Conservation (phyloP, 2,113 vertebrate genomes). For the Chinchilla lanigera region DNA sequence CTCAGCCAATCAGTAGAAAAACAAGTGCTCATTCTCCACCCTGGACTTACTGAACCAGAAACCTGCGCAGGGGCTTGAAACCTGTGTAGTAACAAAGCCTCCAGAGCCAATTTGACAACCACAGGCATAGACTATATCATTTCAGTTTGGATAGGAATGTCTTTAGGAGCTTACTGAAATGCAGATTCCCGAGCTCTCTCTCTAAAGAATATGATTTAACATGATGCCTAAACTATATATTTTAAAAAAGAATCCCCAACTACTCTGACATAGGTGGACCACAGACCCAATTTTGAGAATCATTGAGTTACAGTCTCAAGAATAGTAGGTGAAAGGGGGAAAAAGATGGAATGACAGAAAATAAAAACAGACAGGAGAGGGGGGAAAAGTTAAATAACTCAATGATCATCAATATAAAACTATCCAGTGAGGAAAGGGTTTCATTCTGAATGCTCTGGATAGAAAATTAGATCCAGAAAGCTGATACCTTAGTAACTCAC, state of each 20-base stretch:
- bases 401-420: slow-evolving; percentile 12
- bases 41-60: neutral
- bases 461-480: slow-evolving; percentile 73
- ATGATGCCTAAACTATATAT: neutral
- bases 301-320: neutral
- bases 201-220: neutral
- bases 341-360: neutral
- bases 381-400: neutral
- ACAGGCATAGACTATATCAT: neutral
- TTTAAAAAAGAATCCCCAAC: neutral
- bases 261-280: neutral
- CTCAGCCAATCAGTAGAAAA: neutral
- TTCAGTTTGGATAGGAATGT: neutral
- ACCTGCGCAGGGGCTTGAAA: neutral
- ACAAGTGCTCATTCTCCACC: neutral
- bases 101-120: neutral
- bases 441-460: slow-evolving; percentile 55
- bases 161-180: neutral
- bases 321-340: neutral
- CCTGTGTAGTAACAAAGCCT: neutral
- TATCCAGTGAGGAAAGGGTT: slow-evolving; percentile 52
- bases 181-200: neutral
- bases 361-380: neutral
- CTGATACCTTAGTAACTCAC: slow-evolving; percentile 68
- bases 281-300: slow-evolving; percentile 2